A percentile compares a stretch with the other conserved stretches of the same genome.
Evolutionary conservation across 2,797 vertebrate species (phyloP).

Genomic region (Paramormyrops hopkinsi): DNA sequence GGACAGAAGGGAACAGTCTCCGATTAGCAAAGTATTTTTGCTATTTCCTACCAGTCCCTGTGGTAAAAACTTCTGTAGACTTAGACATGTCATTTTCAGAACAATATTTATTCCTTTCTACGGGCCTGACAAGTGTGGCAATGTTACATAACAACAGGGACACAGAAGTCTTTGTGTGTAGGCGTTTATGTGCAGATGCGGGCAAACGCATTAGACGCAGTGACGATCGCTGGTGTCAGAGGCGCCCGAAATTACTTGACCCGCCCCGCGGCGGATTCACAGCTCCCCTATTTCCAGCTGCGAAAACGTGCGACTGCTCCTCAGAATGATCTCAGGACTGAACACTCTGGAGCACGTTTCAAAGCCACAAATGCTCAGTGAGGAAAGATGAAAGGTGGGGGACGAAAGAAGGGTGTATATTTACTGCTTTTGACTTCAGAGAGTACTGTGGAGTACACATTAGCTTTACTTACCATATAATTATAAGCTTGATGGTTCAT

Average conservation of each 20-base stretch:
- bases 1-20: not conserved
- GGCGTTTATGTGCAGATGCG: not conserved
- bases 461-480: constrained; percentile 25
- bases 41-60: not conserved
- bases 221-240: not conserved
- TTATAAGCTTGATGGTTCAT: constrained; percentile 22
- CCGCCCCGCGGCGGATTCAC: not conserved
- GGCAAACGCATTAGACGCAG: not conserved
- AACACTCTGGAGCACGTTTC: not conserved
- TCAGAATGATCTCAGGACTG: not conserved
- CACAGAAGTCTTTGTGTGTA: not conserved
- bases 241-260: not conserved
- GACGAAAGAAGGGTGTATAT: constrained; percentile 12
- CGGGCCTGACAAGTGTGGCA: not conserved
- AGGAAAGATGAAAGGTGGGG: not conserved
- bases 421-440: constrained; percentile 16
- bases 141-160: not conserved
- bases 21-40: not conserved
- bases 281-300: not conserved
- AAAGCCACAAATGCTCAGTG: not conserved
- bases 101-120: not conserved
- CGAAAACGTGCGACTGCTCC: not conserved
- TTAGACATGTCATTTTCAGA: not conserved
- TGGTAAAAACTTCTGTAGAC: not conserved
- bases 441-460: not conserved